phyloP scores from a whole-genome alignment of 2,113 vertebrate genomes.

The Nerophis lumbriciformis region DNA sequence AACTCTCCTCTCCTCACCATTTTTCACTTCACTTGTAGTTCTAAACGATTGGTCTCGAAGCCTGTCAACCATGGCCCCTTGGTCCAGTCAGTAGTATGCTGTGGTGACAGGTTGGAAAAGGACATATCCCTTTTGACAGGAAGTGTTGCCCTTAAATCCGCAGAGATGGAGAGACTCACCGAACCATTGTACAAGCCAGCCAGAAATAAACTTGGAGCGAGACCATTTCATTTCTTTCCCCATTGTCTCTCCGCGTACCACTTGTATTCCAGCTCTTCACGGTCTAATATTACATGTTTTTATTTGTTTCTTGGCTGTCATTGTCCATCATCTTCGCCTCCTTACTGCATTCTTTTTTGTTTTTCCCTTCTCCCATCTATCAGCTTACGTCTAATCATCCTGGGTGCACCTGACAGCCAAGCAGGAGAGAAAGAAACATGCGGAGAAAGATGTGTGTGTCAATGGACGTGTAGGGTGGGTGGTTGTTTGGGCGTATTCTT shows the following conservation, averaged over 20 bases:
- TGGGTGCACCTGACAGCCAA: conserved; percentile 24
- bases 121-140: conserved; percentile 24
- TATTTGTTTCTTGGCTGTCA: conserved; percentile 12
- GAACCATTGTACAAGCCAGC: conserved; percentile 13
- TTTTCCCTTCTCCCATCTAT: conserved; percentile 9
- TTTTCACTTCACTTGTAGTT: conserved; percentile 17
- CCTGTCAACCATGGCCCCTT: conserved; percentile 6
- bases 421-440: background rate
- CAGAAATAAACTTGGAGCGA: conserved; percentile 19
- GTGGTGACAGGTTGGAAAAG: conserved; percentile 17
- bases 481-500: conserved; percentile 19
- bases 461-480: background rate
- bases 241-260: background rate
- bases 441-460: background rate
- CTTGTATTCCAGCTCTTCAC: background rate
- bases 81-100: conserved; percentile 14
- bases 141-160: conserved; percentile 38
- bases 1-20: background rate
- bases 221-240: background rate
- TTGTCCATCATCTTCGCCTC: conserved; percentile 1
- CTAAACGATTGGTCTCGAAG: conserved; percentile 20
- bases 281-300: background rate
- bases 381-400: conserved; percentile 29
- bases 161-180: conserved; percentile 23
- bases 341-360: conserved; percentile 7